Base-by-base conservation (phyloP, 2,888 invertebrate species). In the Drosophila kambysellisi region DNA sequence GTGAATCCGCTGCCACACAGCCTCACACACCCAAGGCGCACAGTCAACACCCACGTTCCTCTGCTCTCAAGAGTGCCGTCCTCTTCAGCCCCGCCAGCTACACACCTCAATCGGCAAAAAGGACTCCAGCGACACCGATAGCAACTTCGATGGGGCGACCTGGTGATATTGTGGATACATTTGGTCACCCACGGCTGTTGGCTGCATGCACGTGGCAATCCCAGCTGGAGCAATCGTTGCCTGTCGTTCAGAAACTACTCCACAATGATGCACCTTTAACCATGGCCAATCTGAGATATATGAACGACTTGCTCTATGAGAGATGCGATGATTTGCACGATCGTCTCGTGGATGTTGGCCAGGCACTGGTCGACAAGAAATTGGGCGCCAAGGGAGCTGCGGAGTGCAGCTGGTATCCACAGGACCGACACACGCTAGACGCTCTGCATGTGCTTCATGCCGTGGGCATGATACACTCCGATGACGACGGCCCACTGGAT, bases 381-480 rank as follows among this genome's bases (percentile, higher is more conserved):
- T 89, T 92, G 51, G 92, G 91, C 3, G 59, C 75, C 20, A 82
- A 88, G 20, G 86, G 60, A 7, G 88, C 83, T 6, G 71, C 85
- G 17, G 92, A 92, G 46, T 92, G 91, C 79, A 91, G 92, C 64
- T 83, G 93, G 72, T 88, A 90, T 64, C 91, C 92, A 56, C 91
- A 91, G 70, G 92, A 92, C 67, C 83, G 90, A 6, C 85, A 91
- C 43, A 90, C 91, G 32, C 88, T 92, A 70, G 90, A 91, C 57
- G 79, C 90, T 2, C 63, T 91, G 65, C 90, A 91, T 60, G 69
- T 81, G n/a, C 83, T 92, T 2, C 92, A 92, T 76, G 91, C 92
- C 11, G 95, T 95, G 62, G 98, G 98, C 17, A 95, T 96, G 57
- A 95, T 98, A 76, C 95, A 95, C 79, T 96, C 96, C 83, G 97